Base-by-base conservation (phyloP, 2,797 vertebrate genomes). In the Syndactyla subalaris region DNA sequence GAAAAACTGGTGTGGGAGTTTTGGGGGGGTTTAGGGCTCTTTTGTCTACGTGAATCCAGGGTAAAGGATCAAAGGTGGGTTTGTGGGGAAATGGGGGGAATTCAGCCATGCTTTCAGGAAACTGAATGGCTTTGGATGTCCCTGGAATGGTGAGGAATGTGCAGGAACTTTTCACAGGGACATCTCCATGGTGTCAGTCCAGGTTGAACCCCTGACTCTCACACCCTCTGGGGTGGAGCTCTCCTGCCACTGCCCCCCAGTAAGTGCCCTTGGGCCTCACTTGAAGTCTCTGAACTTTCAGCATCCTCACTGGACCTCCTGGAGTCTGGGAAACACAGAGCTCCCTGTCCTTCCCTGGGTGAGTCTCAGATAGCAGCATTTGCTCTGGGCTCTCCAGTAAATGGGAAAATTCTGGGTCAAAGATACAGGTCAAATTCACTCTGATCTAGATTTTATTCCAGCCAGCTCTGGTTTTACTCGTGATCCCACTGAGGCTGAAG, bases 191-290 rank as follows among this genome's bases (percentile, higher is more conserved):
- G 41, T 48, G 3, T 41, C 23, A 10, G 19, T 0, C 14, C 34
- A 3, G 18, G 3, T 9, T n/a, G 74, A n/a, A 12, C 82, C 39
- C 20, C 0, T 32, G 52, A 8, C 23, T 9, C 32, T 36, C 17
- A 0, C 5, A 7, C 7, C 61, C 5, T 0, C 1, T 9, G 74
- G 38, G 62, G 57, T 2, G 11, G 14, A 3, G 7, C 14, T 7
- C 79, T 59, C 16, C 57, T 59, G 24, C 58, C 36, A 27, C 11
- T 24, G 27, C 24, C 55, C 16, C 54, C 58, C 58, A 38, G 24
- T 18, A 6, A 59, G 24, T 27, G 17, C 23, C 39, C 43, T 6
- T 4, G 27, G 65, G 49, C 45, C 30, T 7, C 14, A 3, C 36
- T 19, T 14, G 13, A 27, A 17, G 30, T 4, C 43, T n/a, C 43